Evolutionary conservation across 2,888 invertebrate genomes (phyloP), one percentile per base, ranked within the genome.

Genomic region (Taenaris catops): DNA sequence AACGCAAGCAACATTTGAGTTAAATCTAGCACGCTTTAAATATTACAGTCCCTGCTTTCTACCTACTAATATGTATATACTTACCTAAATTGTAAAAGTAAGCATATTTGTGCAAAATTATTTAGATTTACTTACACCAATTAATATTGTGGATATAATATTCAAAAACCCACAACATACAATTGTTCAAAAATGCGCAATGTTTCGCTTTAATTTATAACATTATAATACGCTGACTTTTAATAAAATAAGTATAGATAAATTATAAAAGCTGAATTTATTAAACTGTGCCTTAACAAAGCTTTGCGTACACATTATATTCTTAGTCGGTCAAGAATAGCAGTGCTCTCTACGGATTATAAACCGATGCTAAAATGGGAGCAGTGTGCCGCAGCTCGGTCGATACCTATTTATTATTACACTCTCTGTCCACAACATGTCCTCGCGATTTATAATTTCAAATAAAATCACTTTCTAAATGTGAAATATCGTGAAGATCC

Each of bases 361-460:
- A 34, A 38, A 32, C 40, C 16, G 26, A 33, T 19, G 41, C 32
- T 49, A 46, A 50, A 50, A 41, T 38, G 41, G 37, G 43, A 43
- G 31, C 32, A 34, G 29, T 35, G 14, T 32, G 41, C 41, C 41
- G 43, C 25, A 34, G 18, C 25, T 37, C 29, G 46, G 43, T 53
- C 51, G 37, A 55, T 53, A 41, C 28, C 17, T 38, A 44, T 52
- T 48, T 52, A 51, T 48, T 46, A 48, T 48, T 48, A 50, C 44
- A 7, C 12, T 34, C 23, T 25, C 34, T 28, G 23, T 16, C 39
- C 20, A 26, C 29, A 25, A 34, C 19, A 34, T 32, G 24, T 26
- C 16, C 28, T 25, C 8, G 16, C 20, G 25, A 25, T 42, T 38
- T 38, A 25, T 33, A 29, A 25, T 37, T 34, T 26, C 24, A 17